Evolutionary conservation across 2,113 vertebrate species (phyloP).

Genomic region (Brachirus orientalis): DNA sequence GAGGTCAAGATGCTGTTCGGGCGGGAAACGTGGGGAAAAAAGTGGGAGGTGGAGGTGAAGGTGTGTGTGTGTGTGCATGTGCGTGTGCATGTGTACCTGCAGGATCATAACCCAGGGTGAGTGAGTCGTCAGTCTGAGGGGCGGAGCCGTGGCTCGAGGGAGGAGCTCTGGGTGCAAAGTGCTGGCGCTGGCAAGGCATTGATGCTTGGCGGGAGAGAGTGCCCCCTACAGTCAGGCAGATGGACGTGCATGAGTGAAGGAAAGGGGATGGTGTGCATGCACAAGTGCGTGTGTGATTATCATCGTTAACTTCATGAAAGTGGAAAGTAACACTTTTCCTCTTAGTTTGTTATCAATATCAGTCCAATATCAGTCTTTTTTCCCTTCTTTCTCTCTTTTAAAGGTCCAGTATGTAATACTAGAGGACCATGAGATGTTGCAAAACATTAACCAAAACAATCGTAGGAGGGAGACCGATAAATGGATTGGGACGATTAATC

Average conservation of each 20-base stretch:
- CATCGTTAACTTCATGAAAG: no score
- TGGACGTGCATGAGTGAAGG: conserved; percentile 47
- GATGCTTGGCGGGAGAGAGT: conserved; percentile 82
- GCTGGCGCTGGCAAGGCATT: conserved; percentile 78
- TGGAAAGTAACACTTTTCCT: no score
- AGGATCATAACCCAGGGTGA: conserved; percentile 68
- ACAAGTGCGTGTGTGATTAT: conserved; percentile 12
- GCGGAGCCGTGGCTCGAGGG: conserved; percentile 45
- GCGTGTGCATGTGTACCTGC: conserved; percentile 47
- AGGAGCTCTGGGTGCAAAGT: conserved; percentile 78
- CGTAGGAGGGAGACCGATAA: no score
- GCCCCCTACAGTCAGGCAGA: conserved; percentile 83
- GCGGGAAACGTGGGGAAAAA: no score
- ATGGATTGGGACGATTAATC: no score
- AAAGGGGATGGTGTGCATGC: conserved; percentile 18
- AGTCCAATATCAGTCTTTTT: no score
- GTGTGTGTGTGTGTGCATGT: conserved; percentile 29
- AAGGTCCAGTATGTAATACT: no score
- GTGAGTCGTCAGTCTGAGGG: conserved; percentile 81
- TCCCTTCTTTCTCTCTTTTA: no score
- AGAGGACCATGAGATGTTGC: no score
- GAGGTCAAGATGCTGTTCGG: neutral
- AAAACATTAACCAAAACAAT: no score
- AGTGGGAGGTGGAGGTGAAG: conserved; percentile 7
- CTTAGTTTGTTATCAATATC: no score